Percentiles rank a stretch among this genome's conserved stretches.
Conservation (phyloP, 1,140 invertebrate genomes). For the Mya arenaria region DNA sequence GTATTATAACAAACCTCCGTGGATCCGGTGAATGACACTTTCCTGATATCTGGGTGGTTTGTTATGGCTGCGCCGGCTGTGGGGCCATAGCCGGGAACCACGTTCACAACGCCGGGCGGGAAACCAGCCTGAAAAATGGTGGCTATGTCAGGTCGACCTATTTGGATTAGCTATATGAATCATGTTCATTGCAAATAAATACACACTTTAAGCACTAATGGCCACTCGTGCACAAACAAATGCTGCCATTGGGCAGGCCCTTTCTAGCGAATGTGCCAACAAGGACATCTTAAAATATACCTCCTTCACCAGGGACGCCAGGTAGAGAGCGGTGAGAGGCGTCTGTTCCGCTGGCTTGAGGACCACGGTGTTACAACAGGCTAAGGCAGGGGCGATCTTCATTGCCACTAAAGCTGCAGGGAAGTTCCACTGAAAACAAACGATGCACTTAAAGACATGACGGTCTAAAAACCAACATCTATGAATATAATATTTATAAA, state of each 20-base stretch:
- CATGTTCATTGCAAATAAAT: too few species aligned
- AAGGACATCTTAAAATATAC: too few species aligned
- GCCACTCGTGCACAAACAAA: too few species aligned
- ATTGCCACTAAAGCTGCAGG: slow-evolving; percentile 77
- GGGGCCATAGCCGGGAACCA: slow-evolving; percentile 91
- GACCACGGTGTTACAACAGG: slow-evolving; percentile 85
- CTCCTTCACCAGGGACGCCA: slow-evolving; percentile 62
- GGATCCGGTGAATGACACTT: slow-evolving; percentile 94
- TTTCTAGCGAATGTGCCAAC: too few species aligned
- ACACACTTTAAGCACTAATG: too few species aligned
- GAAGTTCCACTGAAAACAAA: slow-evolving; percentile 84
- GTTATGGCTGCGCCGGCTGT: slow-evolving; percentile 91
- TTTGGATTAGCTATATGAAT: too few species aligned
- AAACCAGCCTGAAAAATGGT: slow-evolving; percentile 88
- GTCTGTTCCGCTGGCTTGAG: slow-evolving; percentile 86
- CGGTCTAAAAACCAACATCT: too few species aligned
- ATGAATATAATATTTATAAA: too few species aligned
- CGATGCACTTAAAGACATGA: too few species aligned
- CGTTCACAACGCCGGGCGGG: slow-evolving; percentile 91
- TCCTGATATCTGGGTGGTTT: slow-evolving; percentile 88
- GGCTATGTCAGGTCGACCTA: too few species aligned
- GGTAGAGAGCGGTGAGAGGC: slow-evolving; percentile 58
- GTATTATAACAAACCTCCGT: slow-evolving; percentile 85
- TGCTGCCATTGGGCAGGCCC: too few species aligned
- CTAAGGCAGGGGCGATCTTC: slow-evolving; percentile 84